phyloP scores from a whole-genome alignment of 1,140 invertebrate species.

The Cotesia typhae region DNA sequence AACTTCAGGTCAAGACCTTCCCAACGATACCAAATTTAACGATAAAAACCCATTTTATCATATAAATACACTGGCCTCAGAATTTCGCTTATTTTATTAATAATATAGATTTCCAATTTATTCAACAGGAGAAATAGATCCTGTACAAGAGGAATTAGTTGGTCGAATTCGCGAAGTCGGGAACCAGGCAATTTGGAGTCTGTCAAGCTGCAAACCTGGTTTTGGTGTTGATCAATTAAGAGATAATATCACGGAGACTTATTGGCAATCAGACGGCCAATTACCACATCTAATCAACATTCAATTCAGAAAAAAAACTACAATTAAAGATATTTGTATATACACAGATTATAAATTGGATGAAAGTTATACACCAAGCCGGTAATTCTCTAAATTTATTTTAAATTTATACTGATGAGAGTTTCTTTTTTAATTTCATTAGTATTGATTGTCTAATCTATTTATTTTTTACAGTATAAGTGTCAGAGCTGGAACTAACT shows the following conservation, averaged over 20 bases:
- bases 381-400: constrained; percentile 57
- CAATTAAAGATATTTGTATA: constrained; percentile 93
- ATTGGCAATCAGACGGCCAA: constrained; percentile 99
- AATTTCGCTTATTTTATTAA: too few species aligned
- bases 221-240: constrained; percentile 97
- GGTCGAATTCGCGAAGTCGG: constrained; percentile 92
- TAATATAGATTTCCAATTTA: too few species aligned
- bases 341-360: constrained; percentile 98
- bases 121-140: constrained; percentile 67
- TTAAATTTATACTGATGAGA: not conserved
- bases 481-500: constrained; percentile 93
- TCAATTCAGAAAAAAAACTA: constrained; percentile 95
- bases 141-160: constrained; percentile 75
- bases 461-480: constrained; percentile 76
- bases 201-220: constrained; percentile 98
- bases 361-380: constrained; percentile 98
- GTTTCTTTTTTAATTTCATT: not conserved
- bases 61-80: too few species aligned
- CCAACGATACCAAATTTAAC: too few species aligned
- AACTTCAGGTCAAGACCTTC: too few species aligned
- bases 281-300: constrained; percentile 98
- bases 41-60: too few species aligned
- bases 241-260: constrained; percentile 95
- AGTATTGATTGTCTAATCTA: constrained; percentile 26
- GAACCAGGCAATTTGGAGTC: constrained; percentile 95